Base-by-base conservation (phyloP, 2,888 invertebrate genomes). In the Spisula subtruncata region DNA sequence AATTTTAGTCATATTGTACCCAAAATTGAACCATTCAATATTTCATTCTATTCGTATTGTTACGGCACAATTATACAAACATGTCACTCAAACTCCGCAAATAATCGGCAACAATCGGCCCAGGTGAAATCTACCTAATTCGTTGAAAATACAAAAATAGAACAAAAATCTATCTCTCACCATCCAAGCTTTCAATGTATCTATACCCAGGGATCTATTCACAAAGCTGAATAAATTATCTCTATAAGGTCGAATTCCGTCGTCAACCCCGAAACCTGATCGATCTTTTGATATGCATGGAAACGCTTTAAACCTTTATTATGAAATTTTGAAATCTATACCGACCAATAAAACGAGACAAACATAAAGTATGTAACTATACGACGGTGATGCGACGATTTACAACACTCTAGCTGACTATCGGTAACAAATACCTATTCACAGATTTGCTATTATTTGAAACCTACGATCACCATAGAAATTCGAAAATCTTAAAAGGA, bases 261-360 rank as follows among this genome's bases (percentile, higher is more conserved):
- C 82, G 88, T 86, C 85, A 89, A 89, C 88, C 89, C 75, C 90
- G 92, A 90, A 92, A 92, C 83, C 89, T 88, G 92, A 92, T 92
- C 92, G 89, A 92, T 92, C 90, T 90, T 89, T 89, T 89, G 89
- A 92, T 90, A 92, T 89, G 90, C 90, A 90, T 90, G 90, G 92
- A 83, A 92, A 92, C 87, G 79, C 85, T 89, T 91, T 80, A 87
- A 87, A 87, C 91, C 88, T 87, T 86, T 89, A 91, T 91, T 86
- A 91, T 88, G 80, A 89, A 91, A 88, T 87, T 91, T 85, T 88
- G 89, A 89, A 91, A 91, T 91, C 91, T 83, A 87, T 86, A 89
- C 89, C 48, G 32, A 75, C 75, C 75, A 75, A 75, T 75, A 75
- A 32, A 75, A 75, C 75, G 14, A 35, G 75, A 75, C 2, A 5